Evolutionary conservation across 2,888 invertebrate species (phyloP), one percentile per base, ranked within the genome.

Genomic region (Eupeodes luniger): DNA sequence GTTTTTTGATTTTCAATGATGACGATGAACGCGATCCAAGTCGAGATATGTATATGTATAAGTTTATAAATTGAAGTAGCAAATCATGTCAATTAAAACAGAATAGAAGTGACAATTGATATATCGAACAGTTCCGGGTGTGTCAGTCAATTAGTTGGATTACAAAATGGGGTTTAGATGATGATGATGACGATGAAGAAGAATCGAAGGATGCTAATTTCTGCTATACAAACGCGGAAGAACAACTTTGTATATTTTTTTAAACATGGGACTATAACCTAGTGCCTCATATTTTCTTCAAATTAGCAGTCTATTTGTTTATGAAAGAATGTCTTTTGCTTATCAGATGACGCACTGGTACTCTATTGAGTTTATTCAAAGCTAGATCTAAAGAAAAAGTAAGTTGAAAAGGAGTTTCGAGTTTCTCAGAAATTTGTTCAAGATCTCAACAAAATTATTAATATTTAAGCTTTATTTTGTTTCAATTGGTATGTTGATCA

Each of bases 41-140:
- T 51, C 2, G 19, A 40, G 19, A 70, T 44, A 70, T 44, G 27
- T 27, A 0, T 27, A 27, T 27, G 3, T 27, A 27, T 27, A 27
- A 27, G 27, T 27, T 19, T 19, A 36, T 19, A 40, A 16, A 55
- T 55, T 36, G 53, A 70, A 55, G 59, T 36, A 70, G 69, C 76
- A 72, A 80, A 66, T 72, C 83, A 80, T 83, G 75, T 72, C 79
- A 87, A 87, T 87, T 80, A 70, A 79, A 70, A 66, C 61, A 44
- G 66, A 74, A 57, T 49, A 55, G 44, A 70, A 70, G 19, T 66
- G 16, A 57, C 40, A 47, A 75, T 77, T 44, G 69, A 69, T 62
- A 69, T 62, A 51, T 75, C 9, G 79, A 70, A 49, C 53, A 79
- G 83, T 87, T 87, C 86, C 86, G 83, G 59, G 76, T 80, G 57